Percentiles rank a stretch among this genome's conserved stretches.
These are phyloP conservation scores for Brachypalpus laphriformis DNA, from an alignment of 2,888 invertebrate species.

Conservation along the genomic window DNA sequence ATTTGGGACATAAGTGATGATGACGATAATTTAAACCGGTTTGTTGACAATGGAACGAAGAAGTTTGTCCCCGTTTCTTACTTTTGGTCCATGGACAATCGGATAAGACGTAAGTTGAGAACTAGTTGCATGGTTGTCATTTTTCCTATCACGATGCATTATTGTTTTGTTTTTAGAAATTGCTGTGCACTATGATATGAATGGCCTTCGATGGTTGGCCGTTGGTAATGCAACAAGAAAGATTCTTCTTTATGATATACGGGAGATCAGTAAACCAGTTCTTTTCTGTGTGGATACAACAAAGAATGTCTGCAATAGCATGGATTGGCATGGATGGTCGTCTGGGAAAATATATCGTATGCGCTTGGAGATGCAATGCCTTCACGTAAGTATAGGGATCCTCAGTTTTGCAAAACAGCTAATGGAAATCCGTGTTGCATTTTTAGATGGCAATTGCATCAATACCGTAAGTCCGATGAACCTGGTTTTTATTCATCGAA, in stretches of 20 bases:
- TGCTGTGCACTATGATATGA: slow-evolving; percentile 80
- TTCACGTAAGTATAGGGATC: slow-evolving; percentile 75
- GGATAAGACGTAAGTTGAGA: slow-evolving; percentile 36
- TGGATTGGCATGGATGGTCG: slow-evolving; percentile 80
- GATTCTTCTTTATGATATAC: slow-evolving; percentile 78
- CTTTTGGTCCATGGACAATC: slow-evolving; percentile 56
- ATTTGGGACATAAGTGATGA: slow-evolving; percentile 85
- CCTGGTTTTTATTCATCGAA: slow-evolving; percentile 63
- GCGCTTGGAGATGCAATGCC: slow-evolving; percentile 76
- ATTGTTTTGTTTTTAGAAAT: slow-evolving; percentile 75
- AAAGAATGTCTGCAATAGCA: slow-evolving; percentile 74
- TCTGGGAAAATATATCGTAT: slow-evolving; percentile 78
- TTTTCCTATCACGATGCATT: too few species aligned
- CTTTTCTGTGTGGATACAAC: slow-evolving; percentile 75
- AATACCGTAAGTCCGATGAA: slow-evolving; percentile 76
- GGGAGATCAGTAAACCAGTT: slow-evolving; percentile 76
- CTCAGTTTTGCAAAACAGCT: background rate
- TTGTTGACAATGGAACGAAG: slow-evolving; percentile 78
- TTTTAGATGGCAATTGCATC: slow-evolving; percentile 57
- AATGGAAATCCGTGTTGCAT: slow-evolving; percentile 7
- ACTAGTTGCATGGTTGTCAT: too few species aligned
- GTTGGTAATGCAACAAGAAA: slow-evolving; percentile 75
- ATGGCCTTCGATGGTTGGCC: slow-evolving; percentile 80
- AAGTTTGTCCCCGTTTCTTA: slow-evolving; percentile 84
- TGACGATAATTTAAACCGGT: slow-evolving; percentile 78